These are phyloP conservation scores for Caligus rogercresseyi DNA, from an alignment of 1,140 invertebrate species.

Conservation along the genomic window DNA sequence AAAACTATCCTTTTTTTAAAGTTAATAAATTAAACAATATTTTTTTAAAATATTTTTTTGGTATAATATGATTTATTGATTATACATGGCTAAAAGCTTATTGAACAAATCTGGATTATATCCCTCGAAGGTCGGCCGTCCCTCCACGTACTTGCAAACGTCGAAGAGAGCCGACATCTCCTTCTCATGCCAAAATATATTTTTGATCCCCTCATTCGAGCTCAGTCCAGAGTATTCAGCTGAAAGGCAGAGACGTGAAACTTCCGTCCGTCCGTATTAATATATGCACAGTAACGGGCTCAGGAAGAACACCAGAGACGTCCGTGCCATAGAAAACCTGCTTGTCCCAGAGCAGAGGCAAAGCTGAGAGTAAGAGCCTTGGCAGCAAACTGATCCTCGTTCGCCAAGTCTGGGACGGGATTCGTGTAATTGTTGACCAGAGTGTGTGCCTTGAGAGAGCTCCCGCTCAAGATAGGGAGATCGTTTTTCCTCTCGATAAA, in stretches of 20 bases:
- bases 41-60: no score
- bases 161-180: neutral
- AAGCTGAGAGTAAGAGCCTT: neutral
- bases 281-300: slow-evolving; percentile 11
- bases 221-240: slow-evolving; percentile 7
- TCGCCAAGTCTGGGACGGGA: neutral
- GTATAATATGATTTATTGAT: no score
- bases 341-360: slow-evolving; percentile 9
- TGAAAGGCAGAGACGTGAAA: slow-evolving; percentile 3
- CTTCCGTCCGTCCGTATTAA: neutral
- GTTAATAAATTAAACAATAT: no score
- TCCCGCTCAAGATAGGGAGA: slow-evolving; percentile 2
- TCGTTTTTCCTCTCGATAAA: slow-evolving; percentile 13
- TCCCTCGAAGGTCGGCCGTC: neutral
- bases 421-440: neutral
- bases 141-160: neutral
- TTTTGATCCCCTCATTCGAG: slow-evolving; percentile 2
- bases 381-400: neutral
- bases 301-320: neutral
- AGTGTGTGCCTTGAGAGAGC: neutral
- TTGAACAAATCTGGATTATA: slow-evolving; percentile 5
- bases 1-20: no score
- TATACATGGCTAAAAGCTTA: slow-evolving; percentile 8
- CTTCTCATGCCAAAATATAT: slow-evolving; percentile 14
- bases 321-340: neutral